phyloP scores from a whole-genome alignment of 2,888 invertebrate species.

The Harmothoe impar region DNA sequence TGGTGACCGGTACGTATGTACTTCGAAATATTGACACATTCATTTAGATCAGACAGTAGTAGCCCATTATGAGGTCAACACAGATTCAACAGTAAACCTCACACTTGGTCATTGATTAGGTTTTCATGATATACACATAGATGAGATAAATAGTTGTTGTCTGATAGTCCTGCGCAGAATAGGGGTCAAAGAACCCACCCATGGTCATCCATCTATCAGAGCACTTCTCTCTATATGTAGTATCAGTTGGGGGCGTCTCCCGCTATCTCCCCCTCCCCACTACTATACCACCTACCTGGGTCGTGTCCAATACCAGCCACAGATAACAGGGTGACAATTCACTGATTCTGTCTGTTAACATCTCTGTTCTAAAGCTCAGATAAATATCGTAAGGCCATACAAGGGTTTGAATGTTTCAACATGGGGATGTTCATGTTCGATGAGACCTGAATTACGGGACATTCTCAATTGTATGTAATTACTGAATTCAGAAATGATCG shows the following conservation, averaged over 20 bases:
- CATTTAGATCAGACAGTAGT: too few relatives aligned
- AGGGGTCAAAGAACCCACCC: background rate
- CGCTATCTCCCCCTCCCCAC: constrained; percentile 26
- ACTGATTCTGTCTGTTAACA: background rate
- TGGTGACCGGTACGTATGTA: too few relatives aligned
- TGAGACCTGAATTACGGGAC: too few relatives aligned
- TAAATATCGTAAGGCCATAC: background rate
- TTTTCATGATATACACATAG: too few relatives aligned
- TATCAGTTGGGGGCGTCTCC: constrained; percentile 28
- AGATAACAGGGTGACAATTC: background rate
- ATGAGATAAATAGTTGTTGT: background rate
- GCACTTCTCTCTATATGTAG: background rate
- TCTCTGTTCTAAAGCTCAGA: background rate
- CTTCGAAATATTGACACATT: too few relatives aligned
- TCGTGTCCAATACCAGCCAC: background rate
- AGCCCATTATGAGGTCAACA: too few relatives aligned
- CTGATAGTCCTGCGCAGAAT: background rate
- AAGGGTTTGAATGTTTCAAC: too few relatives aligned
- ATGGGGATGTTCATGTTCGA: too few relatives aligned
- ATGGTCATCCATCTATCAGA: background rate
- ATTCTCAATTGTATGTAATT: too few relatives aligned
- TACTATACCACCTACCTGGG: background rate
- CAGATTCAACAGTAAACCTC: too few relatives aligned
- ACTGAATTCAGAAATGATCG: too few relatives aligned
- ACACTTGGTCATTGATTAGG: too few relatives aligned